These are phyloP conservation scores for Agrotis clavis DNA, from an alignment of 2,888 invertebrate genomes.

Conservation along the genomic window DNA sequence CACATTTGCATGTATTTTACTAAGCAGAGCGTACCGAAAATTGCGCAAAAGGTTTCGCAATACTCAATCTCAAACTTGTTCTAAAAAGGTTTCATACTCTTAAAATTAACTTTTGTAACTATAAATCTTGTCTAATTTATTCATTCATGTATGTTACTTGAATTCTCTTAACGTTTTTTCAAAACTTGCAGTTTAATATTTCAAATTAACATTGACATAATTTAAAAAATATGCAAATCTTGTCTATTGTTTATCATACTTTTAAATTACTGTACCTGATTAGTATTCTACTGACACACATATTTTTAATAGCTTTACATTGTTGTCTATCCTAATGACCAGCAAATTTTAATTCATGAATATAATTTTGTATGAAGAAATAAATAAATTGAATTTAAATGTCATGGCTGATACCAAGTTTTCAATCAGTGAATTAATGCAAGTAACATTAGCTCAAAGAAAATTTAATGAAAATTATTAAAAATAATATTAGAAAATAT, in stretches of 20 bases:
- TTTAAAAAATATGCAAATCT: conserved; percentile 4
- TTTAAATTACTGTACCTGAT: not conserved
- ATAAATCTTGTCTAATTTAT: not conserved
- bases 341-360: not conserved
- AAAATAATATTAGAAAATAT: no score
- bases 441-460: not conserved
- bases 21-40: not conserved
- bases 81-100: not conserved
- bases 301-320: not conserved
- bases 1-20: conserved; percentile 14
- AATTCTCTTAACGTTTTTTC: not conserved
- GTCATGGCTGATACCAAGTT: not conserved
- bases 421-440: not conserved
- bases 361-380: not conserved
- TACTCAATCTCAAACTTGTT: not conserved
- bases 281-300: conserved; percentile 8
- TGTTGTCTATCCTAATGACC: conserved; percentile 8
- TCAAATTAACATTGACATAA: not conserved
- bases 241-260: not conserved
- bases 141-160: not conserved
- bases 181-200: not conserved
- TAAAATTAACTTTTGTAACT: not conserved
- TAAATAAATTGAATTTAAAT: not conserved
- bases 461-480: no score
- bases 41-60: not conserved